phyloP scores from a whole-genome alignment of 2,797 vertebrate species.

The Eutrigla gurnardus region DNA sequence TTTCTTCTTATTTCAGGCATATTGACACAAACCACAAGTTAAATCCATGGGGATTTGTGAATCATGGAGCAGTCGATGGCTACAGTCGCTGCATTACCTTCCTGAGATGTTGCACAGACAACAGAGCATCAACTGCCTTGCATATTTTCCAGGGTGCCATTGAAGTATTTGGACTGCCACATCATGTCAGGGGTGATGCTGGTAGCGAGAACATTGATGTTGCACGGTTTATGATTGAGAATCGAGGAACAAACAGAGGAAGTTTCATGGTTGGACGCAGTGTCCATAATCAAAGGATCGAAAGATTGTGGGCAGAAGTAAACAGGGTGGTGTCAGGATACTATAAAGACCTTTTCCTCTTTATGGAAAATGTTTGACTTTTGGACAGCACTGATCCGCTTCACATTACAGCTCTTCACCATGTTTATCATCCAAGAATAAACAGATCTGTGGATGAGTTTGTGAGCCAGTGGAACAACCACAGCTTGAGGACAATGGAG shows the following conservation, averaged over 20 bases:
- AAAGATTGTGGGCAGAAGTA: too few species aligned
- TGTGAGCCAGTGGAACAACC: too few species aligned
- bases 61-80: constrained; percentile 15
- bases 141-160: constrained; percentile 17
- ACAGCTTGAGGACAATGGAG: too few species aligned
- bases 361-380: constrained; percentile 2
- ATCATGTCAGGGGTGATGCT: not conserved
- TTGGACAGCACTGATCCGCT: not conserved
- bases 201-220: too few species aligned
- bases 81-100: constrained; percentile 19
- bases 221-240: too few species aligned
- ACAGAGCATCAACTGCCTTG: constrained; percentile 16
- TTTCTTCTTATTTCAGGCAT: constrained; percentile 18
- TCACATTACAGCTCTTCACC: constrained; percentile 6
- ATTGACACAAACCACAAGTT: constrained; percentile 16
- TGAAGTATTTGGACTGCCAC: constrained; percentile 14
- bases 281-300: too few species aligned
- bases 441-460: too few species aligned
- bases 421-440: not conserved
- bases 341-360: constrained; percentile 11
- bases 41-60: constrained; percentile 28
- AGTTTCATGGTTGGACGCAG: too few species aligned
- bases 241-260: too few species aligned
- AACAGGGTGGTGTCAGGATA: not conserved
- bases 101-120: too few species aligned